Percentiles rank a stretch among this genome's conserved stretches.
These are phyloP conservation scores for Drepanosiphum platanoidis DNA, from an alignment of 2,888 invertebrate species.

Conservation along the genomic window DNA sequence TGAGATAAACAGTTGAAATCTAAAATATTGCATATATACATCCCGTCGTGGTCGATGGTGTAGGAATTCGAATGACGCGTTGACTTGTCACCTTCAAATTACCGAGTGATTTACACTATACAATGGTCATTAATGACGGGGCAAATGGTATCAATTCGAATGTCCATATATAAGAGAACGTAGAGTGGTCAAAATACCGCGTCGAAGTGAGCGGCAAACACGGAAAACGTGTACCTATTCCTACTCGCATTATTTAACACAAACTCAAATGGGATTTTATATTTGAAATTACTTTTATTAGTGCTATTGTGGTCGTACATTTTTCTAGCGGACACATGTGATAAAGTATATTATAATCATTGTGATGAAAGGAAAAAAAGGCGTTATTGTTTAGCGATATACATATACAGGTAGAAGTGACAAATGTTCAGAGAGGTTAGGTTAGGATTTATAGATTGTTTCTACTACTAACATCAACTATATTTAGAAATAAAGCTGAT, in stretches of 20 bases:
- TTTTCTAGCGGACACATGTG: conserved; percentile 1
- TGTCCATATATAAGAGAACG: too few relatives aligned
- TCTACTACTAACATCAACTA: too few relatives aligned
- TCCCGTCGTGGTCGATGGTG: background rate
- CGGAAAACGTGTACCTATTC: background rate
- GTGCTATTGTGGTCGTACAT: conserved; percentile 5
- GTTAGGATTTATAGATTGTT: too few relatives aligned
- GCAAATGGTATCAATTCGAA: background rate
- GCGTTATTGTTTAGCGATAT: conserved; percentile 16
- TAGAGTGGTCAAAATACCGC: background rate
- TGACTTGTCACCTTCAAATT: background rate
- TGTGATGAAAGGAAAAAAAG: too few relatives aligned
- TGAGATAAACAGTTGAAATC: background rate
- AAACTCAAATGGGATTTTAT: conserved; percentile 22
- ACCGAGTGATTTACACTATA: background rate
- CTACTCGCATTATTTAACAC: background rate
- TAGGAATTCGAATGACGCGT: background rate
- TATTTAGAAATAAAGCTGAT: too few relatives aligned
- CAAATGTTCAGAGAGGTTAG: too few relatives aligned
- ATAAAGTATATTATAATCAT: too few relatives aligned
- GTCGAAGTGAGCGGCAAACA: background rate
- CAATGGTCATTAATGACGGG: background rate
- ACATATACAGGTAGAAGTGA: too few relatives aligned
- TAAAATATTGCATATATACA: background rate
- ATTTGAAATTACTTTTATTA: background rate